phyloP scores from a whole-genome alignment of 2,797 vertebrate species.

The Clarias pachynema region DNA sequence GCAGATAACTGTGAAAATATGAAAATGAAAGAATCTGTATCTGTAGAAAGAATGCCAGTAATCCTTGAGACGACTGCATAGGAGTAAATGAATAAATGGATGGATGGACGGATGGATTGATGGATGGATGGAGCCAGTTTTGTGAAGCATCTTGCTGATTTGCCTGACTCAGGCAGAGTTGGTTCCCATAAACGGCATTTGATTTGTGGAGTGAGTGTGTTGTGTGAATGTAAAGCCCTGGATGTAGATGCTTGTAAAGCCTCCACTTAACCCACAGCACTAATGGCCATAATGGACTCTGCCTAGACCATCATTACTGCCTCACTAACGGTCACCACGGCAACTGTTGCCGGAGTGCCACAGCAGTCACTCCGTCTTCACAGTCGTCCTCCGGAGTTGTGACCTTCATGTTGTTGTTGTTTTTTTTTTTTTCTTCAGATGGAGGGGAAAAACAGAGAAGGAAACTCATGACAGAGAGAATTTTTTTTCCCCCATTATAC shows the following conservation, averaged over 20 bases:
- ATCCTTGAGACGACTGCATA: neutral
- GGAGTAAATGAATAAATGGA: neutral
- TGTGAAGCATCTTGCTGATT: neutral
- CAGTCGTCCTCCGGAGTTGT: constrained; percentile 1
- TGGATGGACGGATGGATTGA: neutral
- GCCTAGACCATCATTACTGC: constrained; percentile 47
- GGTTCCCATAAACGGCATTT: neutral
- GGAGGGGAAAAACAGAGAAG: neutral
- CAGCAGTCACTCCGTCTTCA: constrained; percentile 41
- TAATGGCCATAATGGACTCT: constrained; percentile 45
- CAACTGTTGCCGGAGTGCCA: constrained; percentile 51
- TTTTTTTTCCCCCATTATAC: constrained; percentile 20
- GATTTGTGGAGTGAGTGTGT: constrained; percentile 4
- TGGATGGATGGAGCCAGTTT: neutral
- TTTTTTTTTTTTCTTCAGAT: neutral
- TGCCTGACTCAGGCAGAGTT: constrained; percentile 8
- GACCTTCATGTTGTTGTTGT: neutral
- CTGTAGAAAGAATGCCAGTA: neutral
- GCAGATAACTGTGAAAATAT: no score
- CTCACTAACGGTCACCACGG: constrained; percentile 51
- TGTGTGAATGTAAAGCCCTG: neutral
- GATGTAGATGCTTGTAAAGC: constrained; percentile 8
- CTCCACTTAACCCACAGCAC: constrained; percentile 43
- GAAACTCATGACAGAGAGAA: neutral
- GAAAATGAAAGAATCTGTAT: neutral